phyloP scores from a whole-genome alignment of 2,797 vertebrate genomes.

The Darevskia nairensis region DNA sequence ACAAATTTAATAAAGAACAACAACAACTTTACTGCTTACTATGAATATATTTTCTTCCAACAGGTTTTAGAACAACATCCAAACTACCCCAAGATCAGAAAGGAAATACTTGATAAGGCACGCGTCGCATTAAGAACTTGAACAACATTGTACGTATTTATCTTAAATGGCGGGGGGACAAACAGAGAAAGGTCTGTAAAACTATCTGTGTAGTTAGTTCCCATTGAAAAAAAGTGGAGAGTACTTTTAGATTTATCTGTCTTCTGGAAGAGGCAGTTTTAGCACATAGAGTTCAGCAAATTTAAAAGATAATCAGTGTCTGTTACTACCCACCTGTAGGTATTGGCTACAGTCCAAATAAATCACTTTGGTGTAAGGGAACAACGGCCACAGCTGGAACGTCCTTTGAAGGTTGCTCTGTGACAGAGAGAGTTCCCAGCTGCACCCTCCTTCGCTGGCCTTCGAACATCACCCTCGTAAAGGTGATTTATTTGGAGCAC shows the following conservation, averaged over 20 bases:
- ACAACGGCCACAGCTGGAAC: not conserved
- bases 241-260: slow-evolving; percentile 29
- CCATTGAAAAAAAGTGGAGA: not conserved
- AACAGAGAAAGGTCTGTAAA: not conserved
- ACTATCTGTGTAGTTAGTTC: slow-evolving; percentile 5
- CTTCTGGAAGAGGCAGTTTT: slow-evolving; percentile 63
- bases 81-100: slow-evolving; percentile 94
- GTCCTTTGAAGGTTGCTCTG: slow-evolving; percentile 19
- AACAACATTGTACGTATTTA: slow-evolving; percentile 48
- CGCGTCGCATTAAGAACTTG: slow-evolving; percentile 87
- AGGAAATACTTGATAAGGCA: slow-evolving; percentile 97
- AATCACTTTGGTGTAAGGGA: slow-evolving; percentile 6
- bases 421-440: slow-evolving; percentile 11
- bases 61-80: slow-evolving; percentile 93
- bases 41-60: slow-evolving; percentile 50
- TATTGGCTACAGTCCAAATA: slow-evolving; percentile 33
- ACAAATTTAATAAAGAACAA: no score
- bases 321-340: slow-evolving; percentile 33
- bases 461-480: not conserved
- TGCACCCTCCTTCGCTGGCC: not conserved
- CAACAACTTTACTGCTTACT: not conserved
- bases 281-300: slow-evolving; percentile 34
- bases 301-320: slow-evolving; percentile 20
- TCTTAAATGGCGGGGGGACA: not conserved
- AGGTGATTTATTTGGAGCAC: slow-evolving; percentile 24